A percentile compares a stretch with the other conserved stretches of the same genome.
phyloP scores from a whole-genome alignment of 2,797 vertebrate species.

The Lutjanus argentimaculatus region DNA sequence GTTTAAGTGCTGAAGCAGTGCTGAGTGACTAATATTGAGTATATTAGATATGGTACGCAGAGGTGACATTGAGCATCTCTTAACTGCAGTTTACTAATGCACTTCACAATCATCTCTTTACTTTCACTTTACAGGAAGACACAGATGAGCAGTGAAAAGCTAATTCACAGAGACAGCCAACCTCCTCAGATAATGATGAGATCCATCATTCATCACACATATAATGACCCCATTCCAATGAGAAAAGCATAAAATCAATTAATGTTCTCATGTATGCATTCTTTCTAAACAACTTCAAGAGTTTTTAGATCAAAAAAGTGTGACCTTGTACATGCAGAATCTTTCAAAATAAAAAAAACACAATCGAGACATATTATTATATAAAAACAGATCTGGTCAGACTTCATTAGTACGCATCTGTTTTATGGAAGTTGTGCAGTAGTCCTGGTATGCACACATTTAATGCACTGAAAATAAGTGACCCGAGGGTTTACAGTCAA shows the following conservation, averaged over 20 bases:
- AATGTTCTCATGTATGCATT: not conserved
- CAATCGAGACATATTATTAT: not conserved
- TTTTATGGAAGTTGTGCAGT: not conserved
- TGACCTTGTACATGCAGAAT: not conserved
- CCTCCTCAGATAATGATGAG: not conserved
- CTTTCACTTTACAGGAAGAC: not conserved
- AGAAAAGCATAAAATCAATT: not conserved
- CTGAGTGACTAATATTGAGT: not conserved
- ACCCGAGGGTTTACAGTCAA: conserved; percentile 18
- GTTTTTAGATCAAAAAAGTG: not conserved
- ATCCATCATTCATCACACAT: not conserved
- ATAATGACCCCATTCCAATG: not conserved
- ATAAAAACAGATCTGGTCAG: not conserved
- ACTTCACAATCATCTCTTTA: not conserved
- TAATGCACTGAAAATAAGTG: not conserved
- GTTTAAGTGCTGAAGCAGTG: not conserved
- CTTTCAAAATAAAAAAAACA: not conserved
- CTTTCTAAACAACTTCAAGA: not conserved
- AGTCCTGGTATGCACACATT: not conserved
- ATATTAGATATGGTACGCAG: not conserved
- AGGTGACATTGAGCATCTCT: conserved; percentile 2
- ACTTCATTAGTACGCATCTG: not conserved
- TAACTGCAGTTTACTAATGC: conserved; percentile 11
- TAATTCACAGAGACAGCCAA: not conserved
- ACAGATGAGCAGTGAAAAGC: conserved; percentile 5